Conservation (phyloP, 2,888 invertebrate genomes). For the Pollenia amentaria region DNA sequence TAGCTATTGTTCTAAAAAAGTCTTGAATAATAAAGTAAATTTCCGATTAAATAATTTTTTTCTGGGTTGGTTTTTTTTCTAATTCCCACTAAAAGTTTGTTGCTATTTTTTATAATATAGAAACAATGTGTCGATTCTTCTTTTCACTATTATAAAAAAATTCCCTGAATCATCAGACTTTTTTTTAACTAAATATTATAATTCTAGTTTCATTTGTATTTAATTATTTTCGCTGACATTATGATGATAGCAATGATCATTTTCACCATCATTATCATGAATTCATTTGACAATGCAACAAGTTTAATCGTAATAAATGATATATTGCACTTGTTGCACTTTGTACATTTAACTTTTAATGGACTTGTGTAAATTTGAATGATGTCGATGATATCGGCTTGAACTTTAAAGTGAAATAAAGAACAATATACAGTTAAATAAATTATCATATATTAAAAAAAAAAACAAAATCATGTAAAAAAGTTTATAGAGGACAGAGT, state of each 20-base stretch:
- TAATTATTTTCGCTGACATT: conserved; percentile 14
- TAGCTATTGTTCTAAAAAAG: conserved; percentile 25
- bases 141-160: background rate
- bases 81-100: background rate
- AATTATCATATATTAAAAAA: conserved; percentile 7
- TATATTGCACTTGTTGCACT: conserved; percentile 64
- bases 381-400: background rate
- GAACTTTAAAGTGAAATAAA: conserved; percentile 39
- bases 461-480: background rate
- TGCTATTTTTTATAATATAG: background rate
- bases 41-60: conserved; percentile 16
- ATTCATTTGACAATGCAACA: conserved; percentile 31
- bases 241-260: conserved; percentile 6
- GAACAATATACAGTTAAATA: conserved; percentile 26
- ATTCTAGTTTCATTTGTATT: conserved; percentile 37
- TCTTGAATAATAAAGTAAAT: background rate
- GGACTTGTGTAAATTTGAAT: conserved; percentile 5
- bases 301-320: conserved; percentile 50
- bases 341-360: conserved; percentile 42
- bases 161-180: conserved; percentile 46
- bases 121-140: background rate
- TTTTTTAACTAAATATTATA: conserved; percentile 1
- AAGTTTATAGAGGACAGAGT: conserved; percentile 26
- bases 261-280: conserved; percentile 1
- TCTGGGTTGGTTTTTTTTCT: background rate